These are phyloP conservation scores for Drosophila colorata DNA, from an alignment of 2,888 invertebrate genomes.

Conservation along the genomic window DNA sequence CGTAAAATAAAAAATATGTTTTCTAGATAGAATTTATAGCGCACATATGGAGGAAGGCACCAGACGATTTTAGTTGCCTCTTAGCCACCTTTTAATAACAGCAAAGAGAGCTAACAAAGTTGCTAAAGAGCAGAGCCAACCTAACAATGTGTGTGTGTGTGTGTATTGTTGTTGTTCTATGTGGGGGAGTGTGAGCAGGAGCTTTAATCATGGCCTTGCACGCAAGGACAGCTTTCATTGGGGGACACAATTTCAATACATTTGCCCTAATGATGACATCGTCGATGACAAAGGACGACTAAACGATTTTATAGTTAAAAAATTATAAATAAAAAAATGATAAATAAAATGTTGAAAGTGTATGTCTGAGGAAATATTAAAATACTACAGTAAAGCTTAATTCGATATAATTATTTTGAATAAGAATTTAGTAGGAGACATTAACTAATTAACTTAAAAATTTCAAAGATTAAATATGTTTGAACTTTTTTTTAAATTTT, in stretches of 20 bases:
- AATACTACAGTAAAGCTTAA: not conserved
- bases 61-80: conserved; percentile 27
- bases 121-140: conserved; percentile 39
- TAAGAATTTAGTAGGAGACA: too few species aligned
- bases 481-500: too few species aligned
- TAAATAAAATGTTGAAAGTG: not conserved
- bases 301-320: conserved; percentile 2
- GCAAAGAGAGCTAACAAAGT: conserved; percentile 55
- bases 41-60: conserved; percentile 35
- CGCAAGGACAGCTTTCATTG: conserved; percentile 40
- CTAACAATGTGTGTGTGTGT: conserved; percentile 3
- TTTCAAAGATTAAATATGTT: too few species aligned
- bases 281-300: conserved; percentile 18
- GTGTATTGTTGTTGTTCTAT: conserved; percentile 6
- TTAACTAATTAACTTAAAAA: too few species aligned
- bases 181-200: conserved; percentile 4
- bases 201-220: conserved; percentile 36
- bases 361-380: not conserved
- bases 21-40: conserved; percentile 46
- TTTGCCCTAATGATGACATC: conserved; percentile 1
- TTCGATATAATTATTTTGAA: too few species aligned
- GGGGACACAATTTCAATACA: conserved; percentile 8
- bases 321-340: too few species aligned
- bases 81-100: conserved; percentile 44
- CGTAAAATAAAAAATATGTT: conserved; percentile 20